Conservation (phyloP, 2,113 vertebrate genomes). For the Notarius quadriscutis region DNA sequence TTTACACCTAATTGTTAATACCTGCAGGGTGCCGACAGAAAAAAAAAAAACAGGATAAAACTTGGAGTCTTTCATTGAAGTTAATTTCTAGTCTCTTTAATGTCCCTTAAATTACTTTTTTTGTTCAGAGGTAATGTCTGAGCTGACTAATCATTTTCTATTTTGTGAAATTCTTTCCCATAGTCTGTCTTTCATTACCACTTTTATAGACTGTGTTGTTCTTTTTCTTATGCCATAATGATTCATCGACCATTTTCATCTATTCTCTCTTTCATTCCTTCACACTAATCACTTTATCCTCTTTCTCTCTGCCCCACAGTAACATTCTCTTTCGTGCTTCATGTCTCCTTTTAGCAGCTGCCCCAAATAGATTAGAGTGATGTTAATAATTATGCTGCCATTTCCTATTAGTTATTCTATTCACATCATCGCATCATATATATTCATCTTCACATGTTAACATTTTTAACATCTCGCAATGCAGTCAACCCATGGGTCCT, state of each 20-base stretch:
- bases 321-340: background rate
- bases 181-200: background rate
- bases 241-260: background rate
- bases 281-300: background rate
- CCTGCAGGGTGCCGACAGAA: background rate
- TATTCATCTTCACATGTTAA: background rate
- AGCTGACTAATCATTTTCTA: background rate
- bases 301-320: background rate
- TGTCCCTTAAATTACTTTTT: background rate
- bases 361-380: background rate
- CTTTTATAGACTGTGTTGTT: background rate
- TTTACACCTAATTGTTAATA: background rate
- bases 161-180: background rate
- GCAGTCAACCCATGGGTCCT: background rate
- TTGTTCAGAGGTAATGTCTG: background rate
- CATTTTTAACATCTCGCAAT: background rate
- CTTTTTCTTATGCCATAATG: background rate
- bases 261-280: background rate
- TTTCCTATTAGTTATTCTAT: constrained; percentile 4
- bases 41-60: background rate
- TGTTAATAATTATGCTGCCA: constrained; percentile 22
- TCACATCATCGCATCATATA: background rate
- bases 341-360: background rate
- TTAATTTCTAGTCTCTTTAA: background rate
- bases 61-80: background rate